These are phyloP conservation scores for Centrocercus urophasianus DNA, from an alignment of 2,113 vertebrate species.

Conservation along the genomic window DNA sequence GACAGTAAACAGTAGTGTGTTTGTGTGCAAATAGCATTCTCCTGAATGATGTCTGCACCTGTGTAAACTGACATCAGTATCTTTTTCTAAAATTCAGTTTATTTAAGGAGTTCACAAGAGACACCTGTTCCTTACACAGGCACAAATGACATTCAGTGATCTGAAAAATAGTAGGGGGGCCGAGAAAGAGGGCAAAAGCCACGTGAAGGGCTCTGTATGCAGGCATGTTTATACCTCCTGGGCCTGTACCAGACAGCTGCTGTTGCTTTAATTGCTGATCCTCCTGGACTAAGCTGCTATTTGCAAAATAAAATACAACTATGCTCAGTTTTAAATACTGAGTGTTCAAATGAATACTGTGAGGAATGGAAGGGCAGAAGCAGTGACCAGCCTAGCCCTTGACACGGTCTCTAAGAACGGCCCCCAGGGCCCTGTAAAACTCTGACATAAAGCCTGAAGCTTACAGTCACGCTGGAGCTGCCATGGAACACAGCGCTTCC, in stretches of 20 bases:
- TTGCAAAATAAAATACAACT: neutral
- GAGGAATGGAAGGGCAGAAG: neutral
- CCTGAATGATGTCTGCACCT: constrained; percentile 76
- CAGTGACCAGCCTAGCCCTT: neutral
- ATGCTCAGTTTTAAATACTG: neutral
- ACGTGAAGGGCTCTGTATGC: neutral
- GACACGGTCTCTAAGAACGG: neutral
- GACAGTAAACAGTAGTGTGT: constrained; percentile 68
- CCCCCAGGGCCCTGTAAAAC: neutral
- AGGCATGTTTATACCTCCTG: neutral
- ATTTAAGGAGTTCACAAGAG: constrained; percentile 71
- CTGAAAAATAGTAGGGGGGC: neutral
- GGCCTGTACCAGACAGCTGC: neutral
- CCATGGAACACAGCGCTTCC: neutral
- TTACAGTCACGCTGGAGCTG: neutral
- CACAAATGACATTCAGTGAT: constrained; percentile 49
- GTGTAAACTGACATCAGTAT: constrained; percentile 74
- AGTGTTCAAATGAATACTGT: neutral
- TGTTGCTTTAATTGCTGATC: neutral
- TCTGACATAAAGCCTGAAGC: neutral
- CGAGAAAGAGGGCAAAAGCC: neutral
- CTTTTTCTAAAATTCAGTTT: constrained; percentile 58
- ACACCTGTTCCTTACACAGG: constrained; percentile 66
- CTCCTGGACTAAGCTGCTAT: neutral
- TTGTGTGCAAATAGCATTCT: constrained; percentile 75